A percentile compares a stretch with the other conserved stretches of the same genome.
Evolutionary conservation across 2,113 vertebrate species (phyloP).

Genomic region (Nothoprocta perdicaria): DNA sequence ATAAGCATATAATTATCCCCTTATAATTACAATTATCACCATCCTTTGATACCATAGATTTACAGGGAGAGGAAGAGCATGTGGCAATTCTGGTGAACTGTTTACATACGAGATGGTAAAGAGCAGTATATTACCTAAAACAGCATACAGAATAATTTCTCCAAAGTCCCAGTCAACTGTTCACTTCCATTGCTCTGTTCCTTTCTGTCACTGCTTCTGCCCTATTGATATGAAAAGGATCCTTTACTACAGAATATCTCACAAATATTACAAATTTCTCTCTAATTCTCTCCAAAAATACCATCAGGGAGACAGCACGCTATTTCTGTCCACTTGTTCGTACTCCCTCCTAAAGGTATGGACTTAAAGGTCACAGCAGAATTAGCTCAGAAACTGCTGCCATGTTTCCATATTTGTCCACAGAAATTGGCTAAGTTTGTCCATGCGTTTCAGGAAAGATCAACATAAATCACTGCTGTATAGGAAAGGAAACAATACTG

Average conservation of each 20-base stretch:
- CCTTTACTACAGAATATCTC: background rate
- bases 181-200: background rate
- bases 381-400: background rate
- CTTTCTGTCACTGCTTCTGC: background rate
- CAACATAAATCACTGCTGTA: background rate
- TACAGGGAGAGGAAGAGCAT: background rate
- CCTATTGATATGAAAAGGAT: background rate
- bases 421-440: background rate
- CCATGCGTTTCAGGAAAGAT: background rate
- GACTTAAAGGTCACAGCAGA: background rate
- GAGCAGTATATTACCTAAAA: background rate
- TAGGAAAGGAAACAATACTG: background rate
- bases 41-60: background rate
- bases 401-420: background rate
- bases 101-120: background rate
- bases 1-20: background rate
- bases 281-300: background rate
- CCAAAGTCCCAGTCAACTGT: background rate
- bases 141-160: background rate
- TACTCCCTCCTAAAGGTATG: background rate
- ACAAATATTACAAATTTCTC: background rate
- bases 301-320: accelerated
- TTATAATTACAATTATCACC: background rate
- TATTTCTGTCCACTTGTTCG: background rate
- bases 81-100: background rate